Evolutionary conservation across 2,888 invertebrate species (phyloP).

Genomic region (Drosophila pseudotakahashii): DNA sequence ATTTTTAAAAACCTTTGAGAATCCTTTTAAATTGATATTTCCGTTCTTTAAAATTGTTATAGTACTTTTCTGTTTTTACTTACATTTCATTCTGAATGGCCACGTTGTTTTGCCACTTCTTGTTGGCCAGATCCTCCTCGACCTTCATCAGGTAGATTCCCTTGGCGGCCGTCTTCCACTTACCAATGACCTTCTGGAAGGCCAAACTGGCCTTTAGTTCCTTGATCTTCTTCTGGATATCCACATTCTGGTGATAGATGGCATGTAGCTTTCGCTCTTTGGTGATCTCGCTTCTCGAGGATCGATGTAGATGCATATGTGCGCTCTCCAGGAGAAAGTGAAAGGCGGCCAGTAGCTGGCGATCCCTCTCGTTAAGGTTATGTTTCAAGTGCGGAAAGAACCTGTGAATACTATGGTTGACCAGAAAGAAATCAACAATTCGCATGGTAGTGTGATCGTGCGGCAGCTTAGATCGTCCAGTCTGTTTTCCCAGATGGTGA

Average conservation of each 20-base stretch:
- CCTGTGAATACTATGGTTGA: constrained; percentile 29
- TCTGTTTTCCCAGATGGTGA: constrained; percentile 20
- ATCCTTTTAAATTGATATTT: too few relatives aligned
- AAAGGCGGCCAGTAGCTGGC: constrained; percentile 46
- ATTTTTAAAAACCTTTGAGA: too few relatives aligned
- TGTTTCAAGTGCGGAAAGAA: constrained; percentile 49
- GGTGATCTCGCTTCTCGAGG: constrained; percentile 54
- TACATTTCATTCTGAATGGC: constrained; percentile 66
- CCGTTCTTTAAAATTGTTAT: too few relatives aligned
- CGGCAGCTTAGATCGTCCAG: constrained; percentile 19
- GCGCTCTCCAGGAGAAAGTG: constrained; percentile 47
- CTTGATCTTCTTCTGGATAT: constrained; percentile 32
- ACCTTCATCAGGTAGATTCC: constrained; percentile 49
- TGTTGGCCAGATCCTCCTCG: constrained; percentile 58
- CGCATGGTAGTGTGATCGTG: constrained; percentile 45
- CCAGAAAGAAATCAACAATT: constrained; percentile 56
- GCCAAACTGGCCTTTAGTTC: constrained; percentile 36
- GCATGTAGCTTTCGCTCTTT: constrained; percentile 58
- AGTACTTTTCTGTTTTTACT: background rate
- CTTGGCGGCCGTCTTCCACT: constrained; percentile 56
- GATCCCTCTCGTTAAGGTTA: constrained; percentile 33
- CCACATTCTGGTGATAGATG: constrained; percentile 53
- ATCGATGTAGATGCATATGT: constrained; percentile 51
- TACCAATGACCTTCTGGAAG: constrained; percentile 24
- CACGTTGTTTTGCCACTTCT: constrained; percentile 66